Percentiles rank a stretch among this genome's conserved stretches.
Conservation (phyloP, 2,797 vertebrate species). For the Emys orbicularis region DNA sequence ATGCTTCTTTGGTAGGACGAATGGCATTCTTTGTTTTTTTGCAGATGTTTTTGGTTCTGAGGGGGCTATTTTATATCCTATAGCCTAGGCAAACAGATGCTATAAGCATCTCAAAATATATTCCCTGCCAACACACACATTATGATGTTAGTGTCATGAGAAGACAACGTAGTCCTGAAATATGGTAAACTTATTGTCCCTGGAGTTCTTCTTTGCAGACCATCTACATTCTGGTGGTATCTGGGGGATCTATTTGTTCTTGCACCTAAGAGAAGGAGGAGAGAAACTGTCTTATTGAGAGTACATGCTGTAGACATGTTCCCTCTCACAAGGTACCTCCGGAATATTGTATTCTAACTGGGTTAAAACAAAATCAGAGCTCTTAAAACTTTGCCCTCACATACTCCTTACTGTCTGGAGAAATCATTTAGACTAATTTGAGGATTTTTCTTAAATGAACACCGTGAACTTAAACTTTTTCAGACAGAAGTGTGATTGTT, state of each 20-base stretch:
- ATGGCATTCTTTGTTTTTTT: not conserved
- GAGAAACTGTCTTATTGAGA: not conserved
- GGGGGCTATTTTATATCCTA: not conserved
- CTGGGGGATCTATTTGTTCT: not conserved
- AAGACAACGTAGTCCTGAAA: not conserved
- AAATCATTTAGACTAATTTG: constrained; percentile 38
- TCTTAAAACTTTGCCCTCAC: not conserved
- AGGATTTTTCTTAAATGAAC: constrained; percentile 41
- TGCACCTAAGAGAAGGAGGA: not conserved
- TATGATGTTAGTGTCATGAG: not conserved
- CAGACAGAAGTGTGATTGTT: not conserved
- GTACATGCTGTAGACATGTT: not conserved
- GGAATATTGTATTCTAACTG: constrained; percentile 6
- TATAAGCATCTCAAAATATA: not conserved
- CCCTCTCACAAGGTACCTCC: fast-evolving
- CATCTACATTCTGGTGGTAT: not conserved
- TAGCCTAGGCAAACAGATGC: not conserved
- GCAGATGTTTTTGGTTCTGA: not conserved
- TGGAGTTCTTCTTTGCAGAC: not conserved
- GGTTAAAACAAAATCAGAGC: constrained; percentile 8
- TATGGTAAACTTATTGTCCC: fast-evolving
- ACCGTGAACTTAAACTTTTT: too few relatives aligned
- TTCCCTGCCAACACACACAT: not conserved
- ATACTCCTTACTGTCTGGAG: constrained; percentile 2
- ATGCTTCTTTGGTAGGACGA: not conserved